Evolutionary conservation across 2,797 vertebrate species (phyloP).

Genomic region (Poecilia wingei): DNA sequence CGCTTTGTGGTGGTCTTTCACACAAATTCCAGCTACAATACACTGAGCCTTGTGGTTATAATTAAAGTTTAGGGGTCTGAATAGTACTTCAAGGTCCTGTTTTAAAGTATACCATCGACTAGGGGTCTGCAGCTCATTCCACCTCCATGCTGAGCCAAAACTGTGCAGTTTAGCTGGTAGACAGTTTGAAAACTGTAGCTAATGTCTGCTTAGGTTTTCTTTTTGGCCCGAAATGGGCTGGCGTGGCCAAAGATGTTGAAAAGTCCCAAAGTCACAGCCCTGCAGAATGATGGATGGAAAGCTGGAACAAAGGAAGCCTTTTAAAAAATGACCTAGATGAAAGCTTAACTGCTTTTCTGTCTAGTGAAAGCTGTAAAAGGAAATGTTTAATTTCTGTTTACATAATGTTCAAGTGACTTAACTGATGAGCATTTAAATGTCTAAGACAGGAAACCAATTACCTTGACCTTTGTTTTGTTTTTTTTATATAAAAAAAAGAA

Average conservation of each 20-base stretch:
- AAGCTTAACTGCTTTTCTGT: not conserved
- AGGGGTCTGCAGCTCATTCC: not conserved
- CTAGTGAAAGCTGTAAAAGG: not conserved
- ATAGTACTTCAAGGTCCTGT: not conserved
- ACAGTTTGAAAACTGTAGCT: conserved; percentile 45
- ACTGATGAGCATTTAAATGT: not conserved
- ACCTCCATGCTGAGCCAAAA: not conserved
- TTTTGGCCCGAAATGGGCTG: not conserved
- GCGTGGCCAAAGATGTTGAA: not conserved
- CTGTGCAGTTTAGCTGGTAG: not conserved
- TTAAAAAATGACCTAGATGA: conserved; percentile 23
- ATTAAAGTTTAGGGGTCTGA: not conserved
- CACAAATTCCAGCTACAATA: not conserved
- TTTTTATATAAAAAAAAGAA: conserved; percentile 1
- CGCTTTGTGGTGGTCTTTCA: not conserved
- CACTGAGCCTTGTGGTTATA: not conserved
- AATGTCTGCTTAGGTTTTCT: conserved; percentile 27
- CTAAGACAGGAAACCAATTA: not conserved
- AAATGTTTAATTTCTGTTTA: conserved; percentile 13
- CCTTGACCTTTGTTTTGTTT: not conserved
- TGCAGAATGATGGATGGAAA: conserved; percentile 59
- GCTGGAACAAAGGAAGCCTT: conserved; percentile 18
- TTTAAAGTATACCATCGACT: not conserved
- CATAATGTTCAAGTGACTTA: not conserved
- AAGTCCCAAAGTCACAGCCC: conserved; percentile 44